phyloP scores from a whole-genome alignment of 2,113 vertebrate species.

The Ibidorhyncha struthersii region DNA sequence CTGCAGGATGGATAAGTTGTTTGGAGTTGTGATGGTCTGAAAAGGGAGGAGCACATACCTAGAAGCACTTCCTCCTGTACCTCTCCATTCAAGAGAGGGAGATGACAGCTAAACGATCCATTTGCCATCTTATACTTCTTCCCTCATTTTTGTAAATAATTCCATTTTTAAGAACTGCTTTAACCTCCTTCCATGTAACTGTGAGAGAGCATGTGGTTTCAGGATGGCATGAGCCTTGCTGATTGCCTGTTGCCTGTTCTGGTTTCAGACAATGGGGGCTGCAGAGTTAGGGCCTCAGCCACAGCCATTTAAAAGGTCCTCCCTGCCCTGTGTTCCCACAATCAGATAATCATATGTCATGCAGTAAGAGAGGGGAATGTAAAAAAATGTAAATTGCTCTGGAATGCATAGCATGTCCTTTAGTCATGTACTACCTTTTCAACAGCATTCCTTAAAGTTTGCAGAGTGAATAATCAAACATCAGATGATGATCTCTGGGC shows the following conservation, averaged over 20 bases:
- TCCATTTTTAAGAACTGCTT: not conserved
- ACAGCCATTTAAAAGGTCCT: not conserved
- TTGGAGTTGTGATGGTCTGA: not conserved
- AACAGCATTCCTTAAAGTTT: not conserved
- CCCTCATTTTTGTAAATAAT: not conserved
- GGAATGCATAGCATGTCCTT: not conserved
- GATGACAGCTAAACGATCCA: not conserved
- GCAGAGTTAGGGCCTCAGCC: not conserved
- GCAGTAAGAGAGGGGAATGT: too few relatives aligned
- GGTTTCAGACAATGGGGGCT: not conserved
- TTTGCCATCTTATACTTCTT: not conserved
- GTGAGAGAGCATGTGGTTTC: not conserved
- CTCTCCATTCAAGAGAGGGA: not conserved
- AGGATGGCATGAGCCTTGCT: not conserved
- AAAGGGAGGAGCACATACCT: not conserved
- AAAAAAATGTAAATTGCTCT: not conserved
- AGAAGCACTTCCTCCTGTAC: not conserved
- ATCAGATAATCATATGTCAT: not conserved
- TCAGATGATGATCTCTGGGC: not conserved
- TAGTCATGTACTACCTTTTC: not conserved
- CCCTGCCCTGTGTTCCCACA: not conserved
- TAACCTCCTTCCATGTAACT: rapidly evolving
- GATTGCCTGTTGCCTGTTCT: not conserved
- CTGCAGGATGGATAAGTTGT: not conserved
- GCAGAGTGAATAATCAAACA: not conserved